A percentile compares a stretch with the other conserved stretches of the same genome.
Evolutionary conservation across 2,888 invertebrate species (phyloP).

Genomic region (Xanthorhoe spadicearia): DNA sequence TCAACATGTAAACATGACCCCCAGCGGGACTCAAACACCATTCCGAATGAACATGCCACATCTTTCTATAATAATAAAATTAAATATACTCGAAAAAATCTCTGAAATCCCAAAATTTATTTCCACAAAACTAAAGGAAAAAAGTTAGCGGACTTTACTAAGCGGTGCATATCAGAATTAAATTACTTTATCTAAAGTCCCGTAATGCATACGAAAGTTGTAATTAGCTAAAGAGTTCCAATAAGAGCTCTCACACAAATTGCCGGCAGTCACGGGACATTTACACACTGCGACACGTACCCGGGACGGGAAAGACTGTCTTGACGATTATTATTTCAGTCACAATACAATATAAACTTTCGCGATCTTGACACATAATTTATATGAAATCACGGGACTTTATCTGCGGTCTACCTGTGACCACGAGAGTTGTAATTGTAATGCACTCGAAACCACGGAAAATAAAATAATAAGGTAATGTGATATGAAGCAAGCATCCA

Average conservation of each 20-base stretch:
- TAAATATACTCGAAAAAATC: background rate
- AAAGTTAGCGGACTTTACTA: slow-evolving; percentile 16
- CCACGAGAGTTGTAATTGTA: no score
- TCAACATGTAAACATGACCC: no score
- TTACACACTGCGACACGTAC: slow-evolving; percentile 11
- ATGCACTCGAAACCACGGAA: no score
- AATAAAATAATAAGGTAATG: no score
- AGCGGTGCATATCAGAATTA: slow-evolving; percentile 27
- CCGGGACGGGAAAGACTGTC: slow-evolving; percentile 5
- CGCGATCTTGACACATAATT: no score
- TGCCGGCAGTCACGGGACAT: slow-evolving; percentile 37
- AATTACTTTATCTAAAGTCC: slow-evolving; percentile 33
- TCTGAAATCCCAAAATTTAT: background rate
- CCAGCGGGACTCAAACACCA: background rate
- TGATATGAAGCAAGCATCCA: no score
- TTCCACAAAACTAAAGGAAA: slow-evolving; percentile 11
- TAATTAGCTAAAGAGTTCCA: slow-evolving; percentile 46
- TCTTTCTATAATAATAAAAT: background rate
- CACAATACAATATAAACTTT: no score
- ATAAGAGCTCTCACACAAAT: slow-evolving; percentile 54
- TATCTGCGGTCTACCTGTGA: no score
- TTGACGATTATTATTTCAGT: no score
- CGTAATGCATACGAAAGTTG: slow-evolving; percentile 39
- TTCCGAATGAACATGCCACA: background rate
- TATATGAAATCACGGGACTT: no score